Conservation (phyloP, 2,797 vertebrate genomes). For the Moxostoma hubbsi region DNA sequence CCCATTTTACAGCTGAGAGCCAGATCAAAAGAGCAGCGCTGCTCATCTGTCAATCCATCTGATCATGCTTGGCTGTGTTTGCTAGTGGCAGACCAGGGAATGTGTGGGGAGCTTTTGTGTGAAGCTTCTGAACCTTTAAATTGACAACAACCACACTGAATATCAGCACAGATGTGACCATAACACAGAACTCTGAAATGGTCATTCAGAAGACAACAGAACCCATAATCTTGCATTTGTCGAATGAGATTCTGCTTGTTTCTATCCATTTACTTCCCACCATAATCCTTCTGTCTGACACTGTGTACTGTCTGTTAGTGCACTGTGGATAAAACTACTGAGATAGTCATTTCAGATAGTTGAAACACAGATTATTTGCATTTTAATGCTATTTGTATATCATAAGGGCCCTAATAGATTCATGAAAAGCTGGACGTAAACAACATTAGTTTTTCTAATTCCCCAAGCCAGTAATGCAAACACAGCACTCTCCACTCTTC, state of each 20-base stretch:
- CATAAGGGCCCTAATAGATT: neutral
- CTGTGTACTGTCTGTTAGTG: constrained; percentile 3
- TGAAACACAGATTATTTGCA: constrained; percentile 19
- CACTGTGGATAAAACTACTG: constrained; percentile 11
- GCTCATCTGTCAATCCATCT: constrained; percentile 41
- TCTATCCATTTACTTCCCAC: neutral
- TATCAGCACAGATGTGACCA: too few species aligned
- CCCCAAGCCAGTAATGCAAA: neutral
- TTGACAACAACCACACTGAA: neutral
- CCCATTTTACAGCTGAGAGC: neutral
- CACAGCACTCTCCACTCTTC: neutral
- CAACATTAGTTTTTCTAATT: neutral
- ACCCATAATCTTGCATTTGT: neutral
- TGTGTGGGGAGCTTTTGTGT: neutral
- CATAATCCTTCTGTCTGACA: neutral
- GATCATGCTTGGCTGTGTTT: neutral
- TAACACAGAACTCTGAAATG: neutral
- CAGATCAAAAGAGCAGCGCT: neutral
- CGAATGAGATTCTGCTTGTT: neutral
- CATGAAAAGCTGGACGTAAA: neutral
- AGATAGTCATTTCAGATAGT: neutral
- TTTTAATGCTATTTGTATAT: neutral
- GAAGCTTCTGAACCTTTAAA: neutral
- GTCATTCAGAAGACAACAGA: neutral
- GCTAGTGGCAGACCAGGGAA: constrained; percentile 5